A percentile compares a stretch with the other conserved stretches of the same genome.
phyloP scores from a whole-genome alignment of 2,888 invertebrate species.

The Stenodema calcarata region DNA sequence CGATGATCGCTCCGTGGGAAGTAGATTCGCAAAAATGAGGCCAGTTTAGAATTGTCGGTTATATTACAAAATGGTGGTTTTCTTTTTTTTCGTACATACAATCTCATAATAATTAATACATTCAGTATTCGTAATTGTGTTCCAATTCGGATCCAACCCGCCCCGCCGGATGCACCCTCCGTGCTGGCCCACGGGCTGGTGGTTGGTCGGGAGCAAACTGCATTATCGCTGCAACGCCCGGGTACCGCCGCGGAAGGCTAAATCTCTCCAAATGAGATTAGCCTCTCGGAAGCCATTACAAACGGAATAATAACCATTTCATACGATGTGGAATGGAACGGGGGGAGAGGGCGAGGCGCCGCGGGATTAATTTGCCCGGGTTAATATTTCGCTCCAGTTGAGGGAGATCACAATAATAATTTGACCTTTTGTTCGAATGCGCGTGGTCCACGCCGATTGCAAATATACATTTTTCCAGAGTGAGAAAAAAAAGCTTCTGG shows the following conservation, averaged over 20 bases:
- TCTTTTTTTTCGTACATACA: too few species aligned
- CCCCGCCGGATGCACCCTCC: not conserved
- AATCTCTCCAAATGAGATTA: not conserved
- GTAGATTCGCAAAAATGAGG: too few species aligned
- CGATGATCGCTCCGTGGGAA: too few species aligned
- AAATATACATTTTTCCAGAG: too few species aligned
- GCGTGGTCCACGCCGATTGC: too few species aligned
- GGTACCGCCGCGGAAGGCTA: not conserved
- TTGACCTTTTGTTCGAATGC: not conserved
- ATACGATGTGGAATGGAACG: not conserved
- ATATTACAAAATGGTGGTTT: too few species aligned
- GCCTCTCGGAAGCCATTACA: not conserved
- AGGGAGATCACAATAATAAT: not conserved
- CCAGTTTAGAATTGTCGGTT: too few species aligned
- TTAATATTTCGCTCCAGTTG: not conserved
- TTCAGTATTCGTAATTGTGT: too few species aligned
- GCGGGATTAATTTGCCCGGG: not conserved
- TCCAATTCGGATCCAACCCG: not conserved
- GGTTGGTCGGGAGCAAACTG: not conserved
- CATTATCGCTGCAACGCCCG: not conserved
- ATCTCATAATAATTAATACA: too few species aligned
- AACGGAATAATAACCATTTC: not conserved
- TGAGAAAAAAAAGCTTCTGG: too few species aligned
- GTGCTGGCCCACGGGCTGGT: not conserved
- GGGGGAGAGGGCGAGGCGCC: not conserved